A percentile compares a stretch with the other conserved stretches of the same genome.
Evolutionary conservation across 2,113 vertebrate species (phyloP).

Genomic region (Alexandromys fortis): DNA sequence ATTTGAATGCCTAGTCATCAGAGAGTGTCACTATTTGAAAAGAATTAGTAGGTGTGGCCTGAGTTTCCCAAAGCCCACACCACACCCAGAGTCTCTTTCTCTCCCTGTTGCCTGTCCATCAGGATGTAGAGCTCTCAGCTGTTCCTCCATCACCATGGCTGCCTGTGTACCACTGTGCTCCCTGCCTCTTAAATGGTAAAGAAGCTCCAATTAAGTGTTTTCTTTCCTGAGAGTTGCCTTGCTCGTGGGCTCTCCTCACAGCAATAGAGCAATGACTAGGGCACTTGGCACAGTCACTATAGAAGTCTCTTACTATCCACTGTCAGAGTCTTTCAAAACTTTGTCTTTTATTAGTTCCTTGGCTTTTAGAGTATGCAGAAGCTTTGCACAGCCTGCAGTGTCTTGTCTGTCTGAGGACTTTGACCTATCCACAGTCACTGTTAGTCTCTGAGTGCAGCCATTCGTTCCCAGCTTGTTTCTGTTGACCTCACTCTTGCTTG

Average conservation of each 20-base stretch:
- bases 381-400: not conserved
- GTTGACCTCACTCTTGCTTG: not conserved
- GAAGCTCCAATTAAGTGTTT: not conserved
- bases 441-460: accelerated
- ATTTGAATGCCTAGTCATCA: not conserved
- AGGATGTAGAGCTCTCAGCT: not conserved
- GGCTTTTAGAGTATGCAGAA: not conserved
- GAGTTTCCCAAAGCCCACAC: not conserved
- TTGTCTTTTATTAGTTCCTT: not conserved
- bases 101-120: not conserved
- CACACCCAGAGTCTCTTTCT: not conserved
- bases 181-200: too few species aligned
- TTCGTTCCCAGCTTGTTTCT: not conserved
- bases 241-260: not conserved
- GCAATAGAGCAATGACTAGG: not conserved
- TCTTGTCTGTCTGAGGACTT: accelerated
- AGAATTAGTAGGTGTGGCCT: not conserved
- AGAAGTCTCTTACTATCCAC: not conserved
- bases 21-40: not conserved
- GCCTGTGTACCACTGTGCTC: not conserved
- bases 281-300: not conserved
- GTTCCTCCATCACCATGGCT: not conserved
- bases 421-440: accelerated
- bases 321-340: not conserved
- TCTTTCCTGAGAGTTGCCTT: not conserved